Base-by-base conservation (phyloP, 2,888 invertebrate species). In the Elegia similella region DNA sequence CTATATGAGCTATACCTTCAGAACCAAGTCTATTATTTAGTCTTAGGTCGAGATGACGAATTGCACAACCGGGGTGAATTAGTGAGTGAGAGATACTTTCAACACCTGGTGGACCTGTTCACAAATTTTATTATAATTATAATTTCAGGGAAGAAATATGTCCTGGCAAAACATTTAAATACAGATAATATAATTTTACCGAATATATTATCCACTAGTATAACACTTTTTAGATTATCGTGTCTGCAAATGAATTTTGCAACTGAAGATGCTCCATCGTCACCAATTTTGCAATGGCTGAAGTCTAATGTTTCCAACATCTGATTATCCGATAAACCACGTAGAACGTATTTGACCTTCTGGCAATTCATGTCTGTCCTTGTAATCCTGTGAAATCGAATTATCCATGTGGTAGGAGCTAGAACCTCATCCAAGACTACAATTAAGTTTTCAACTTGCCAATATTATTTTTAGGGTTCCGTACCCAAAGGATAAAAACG, bases 221-320 rank as follows among this genome's bases (percentile, higher is more conserved):
- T 80, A 15, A 94, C 69, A 60, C 75, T 84, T 60, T 85, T 80
- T 57, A 94, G 75, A 57, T 80, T 82, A 42, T 87, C 88, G 65
- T 92, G 92, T 59, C 85, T 82, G 12, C 82, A 77, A 57, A 93
- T 84, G 64, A 92, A 85, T 75, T 94, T 94, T 1, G 93, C 93
- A 7, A 95, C 79, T n/a, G 93, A 93, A 13, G 92, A 76, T 3
- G 93, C 93, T 0, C 95, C 95, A 13, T 88, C 84, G 68, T 95
- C 93, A 0, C 84, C 90, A 60, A 95, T 92, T 72, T 92, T 91
- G 72, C 95, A 95, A 68, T 95, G 93, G 53, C 94, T 94, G 55
- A 95, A 91, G 76, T 95, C 94, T 48, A 95, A 67, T 48, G 93
- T 93, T 58, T 92, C 86, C 52, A 95, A 65, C 65, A 86, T 73